These are phyloP conservation scores for Rapana venosa DNA, from an alignment of 2,888 invertebrate genomes.

Conservation along the genomic window DNA sequence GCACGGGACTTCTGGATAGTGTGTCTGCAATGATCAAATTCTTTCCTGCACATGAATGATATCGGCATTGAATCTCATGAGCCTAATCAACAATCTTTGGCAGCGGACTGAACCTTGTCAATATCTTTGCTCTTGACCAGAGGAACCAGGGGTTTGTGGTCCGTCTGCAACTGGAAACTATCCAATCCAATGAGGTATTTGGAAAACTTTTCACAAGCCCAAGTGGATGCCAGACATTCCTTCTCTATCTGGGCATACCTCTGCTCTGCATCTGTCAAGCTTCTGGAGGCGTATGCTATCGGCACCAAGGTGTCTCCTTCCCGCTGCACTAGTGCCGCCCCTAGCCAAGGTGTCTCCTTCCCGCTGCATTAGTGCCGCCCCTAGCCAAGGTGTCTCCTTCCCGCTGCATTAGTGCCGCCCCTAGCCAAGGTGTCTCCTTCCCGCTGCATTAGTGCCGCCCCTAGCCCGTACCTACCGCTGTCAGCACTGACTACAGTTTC, in stretches of 20 bases:
- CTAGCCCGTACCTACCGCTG: slow-evolving; percentile 7
- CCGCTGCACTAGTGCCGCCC: too few species aligned
- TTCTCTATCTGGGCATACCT: slow-evolving; percentile 14
- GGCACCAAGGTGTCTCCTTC: not conserved
- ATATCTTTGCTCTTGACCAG: slow-evolving; percentile 11
- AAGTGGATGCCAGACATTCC: not conserved
- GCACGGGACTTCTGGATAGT: not conserved
- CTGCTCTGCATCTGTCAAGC: not conserved
- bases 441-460: not conserved
- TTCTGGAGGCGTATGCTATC: slow-evolving; percentile 18
- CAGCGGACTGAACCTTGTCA: not conserved
- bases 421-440: too few species aligned
- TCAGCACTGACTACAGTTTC: slow-evolving; percentile 15
- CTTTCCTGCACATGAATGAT: not conserved
- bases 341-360: too few species aligned
- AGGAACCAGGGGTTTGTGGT: slow-evolving; percentile 38
- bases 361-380: too few species aligned
- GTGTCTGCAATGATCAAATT: not conserved
- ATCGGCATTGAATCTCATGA: not conserved
- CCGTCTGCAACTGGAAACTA: slow-evolving; percentile 17
- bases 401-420: too few species aligned
- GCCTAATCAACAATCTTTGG: slow-evolving; percentile 27
- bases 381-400: too few species aligned
- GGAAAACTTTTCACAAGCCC: slow-evolving; percentile 6
- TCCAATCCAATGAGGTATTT: slow-evolving; percentile 35